Conservation (phyloP, 2,797 vertebrate species). For the Prunella strophiata region DNA sequence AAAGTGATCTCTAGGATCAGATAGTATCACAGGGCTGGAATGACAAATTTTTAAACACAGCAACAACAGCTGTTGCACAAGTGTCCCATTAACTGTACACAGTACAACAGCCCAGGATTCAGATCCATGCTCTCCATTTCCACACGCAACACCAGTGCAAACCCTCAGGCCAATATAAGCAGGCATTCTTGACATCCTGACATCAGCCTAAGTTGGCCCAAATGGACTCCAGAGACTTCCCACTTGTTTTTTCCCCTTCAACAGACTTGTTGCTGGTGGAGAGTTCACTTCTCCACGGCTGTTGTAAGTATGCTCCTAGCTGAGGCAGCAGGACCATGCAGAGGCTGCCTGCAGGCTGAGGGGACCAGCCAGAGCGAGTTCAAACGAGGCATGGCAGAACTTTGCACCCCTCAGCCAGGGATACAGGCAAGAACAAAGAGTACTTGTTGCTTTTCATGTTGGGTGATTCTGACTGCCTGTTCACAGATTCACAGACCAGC, state of each 20-base stretch:
- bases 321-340: not conserved
- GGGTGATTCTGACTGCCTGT: not conserved
- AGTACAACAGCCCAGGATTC: not conserved
- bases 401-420: not conserved
- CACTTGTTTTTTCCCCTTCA: not conserved
- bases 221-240: not conserved
- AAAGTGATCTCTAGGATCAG: conserved; percentile 13
- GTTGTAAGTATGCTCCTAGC: not conserved
- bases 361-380: not conserved
- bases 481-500: not conserved
- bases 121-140: not conserved
- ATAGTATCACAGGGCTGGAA: not conserved
- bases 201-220: not conserved
- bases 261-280: not conserved
- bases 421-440: not conserved
- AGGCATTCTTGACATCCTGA: not conserved
- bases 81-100: not conserved
- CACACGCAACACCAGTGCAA: not conserved
- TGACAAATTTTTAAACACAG: conserved; percentile 27
- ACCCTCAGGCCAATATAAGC: not conserved
- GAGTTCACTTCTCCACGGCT: not conserved
- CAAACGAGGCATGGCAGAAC: not conserved
- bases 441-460: not conserved
- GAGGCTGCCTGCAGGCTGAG: not conserved
- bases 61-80: not conserved